Evolutionary conservation across 2,113 vertebrate genomes (phyloP).

Genomic region (Ploceus nigricollis): DNA sequence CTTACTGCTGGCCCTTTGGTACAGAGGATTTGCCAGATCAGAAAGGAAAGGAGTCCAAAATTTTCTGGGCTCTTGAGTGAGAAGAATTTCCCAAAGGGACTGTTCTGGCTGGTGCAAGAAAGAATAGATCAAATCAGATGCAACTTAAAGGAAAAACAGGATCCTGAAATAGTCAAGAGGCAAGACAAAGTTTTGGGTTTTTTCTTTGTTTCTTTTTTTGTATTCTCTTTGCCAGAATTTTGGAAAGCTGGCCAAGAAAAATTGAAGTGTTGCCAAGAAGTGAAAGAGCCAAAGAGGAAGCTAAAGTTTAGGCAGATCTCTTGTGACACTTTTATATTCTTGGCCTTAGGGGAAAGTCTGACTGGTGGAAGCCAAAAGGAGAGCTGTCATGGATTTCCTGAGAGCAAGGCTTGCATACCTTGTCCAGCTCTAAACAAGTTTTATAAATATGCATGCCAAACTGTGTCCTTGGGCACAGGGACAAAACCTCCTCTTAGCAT

Average conservation of each 20-base stretch:
- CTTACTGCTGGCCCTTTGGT: background rate
- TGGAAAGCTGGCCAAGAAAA: background rate
- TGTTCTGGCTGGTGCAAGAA: background rate
- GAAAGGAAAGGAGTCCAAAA: background rate
- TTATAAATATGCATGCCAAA: background rate
- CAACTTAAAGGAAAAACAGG: background rate
- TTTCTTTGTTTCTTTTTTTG: background rate
- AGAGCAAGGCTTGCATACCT: background rate
- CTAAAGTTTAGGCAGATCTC: background rate
- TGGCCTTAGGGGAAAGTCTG: background rate
- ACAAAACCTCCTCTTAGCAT: background rate
- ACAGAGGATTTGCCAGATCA: background rate
- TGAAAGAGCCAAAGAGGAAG: background rate
- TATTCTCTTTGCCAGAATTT: background rate
- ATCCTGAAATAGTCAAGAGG: background rate
- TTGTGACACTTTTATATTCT: background rate
- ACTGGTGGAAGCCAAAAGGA: background rate
- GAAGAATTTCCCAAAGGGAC: background rate
- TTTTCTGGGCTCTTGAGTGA: background rate
- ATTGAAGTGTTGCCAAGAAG: background rate
- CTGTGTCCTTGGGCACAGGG: background rate
- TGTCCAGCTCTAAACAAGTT: background rate
- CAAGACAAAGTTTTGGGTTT: background rate
- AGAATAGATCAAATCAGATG: background rate
- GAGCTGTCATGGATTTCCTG: background rate